These are phyloP conservation scores for Drosophila trapezifrons DNA, from an alignment of 1,140 invertebrate species.

Conservation along the genomic window DNA sequence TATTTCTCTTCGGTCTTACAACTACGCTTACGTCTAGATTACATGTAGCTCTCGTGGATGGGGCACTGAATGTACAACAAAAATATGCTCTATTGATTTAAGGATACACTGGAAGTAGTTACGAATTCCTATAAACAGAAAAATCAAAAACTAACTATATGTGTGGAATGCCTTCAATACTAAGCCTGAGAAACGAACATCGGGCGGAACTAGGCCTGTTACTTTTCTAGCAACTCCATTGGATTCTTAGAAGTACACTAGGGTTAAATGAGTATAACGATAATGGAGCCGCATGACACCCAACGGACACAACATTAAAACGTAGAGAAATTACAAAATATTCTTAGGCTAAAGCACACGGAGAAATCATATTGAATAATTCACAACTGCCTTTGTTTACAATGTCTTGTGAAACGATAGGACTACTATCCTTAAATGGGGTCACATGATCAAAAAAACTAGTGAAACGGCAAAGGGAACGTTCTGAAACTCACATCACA, in stretches of 20 bases:
- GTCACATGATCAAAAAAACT: slow-evolving; percentile 58
- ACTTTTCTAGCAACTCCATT: slow-evolving; percentile 1
- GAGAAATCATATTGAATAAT: slow-evolving; percentile 42
- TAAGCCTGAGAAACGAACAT: slow-evolving; percentile 2
- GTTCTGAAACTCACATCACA: slow-evolving; percentile 73
- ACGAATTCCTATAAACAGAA: slow-evolving; percentile 8
- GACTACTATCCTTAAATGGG: slow-evolving; percentile 39
- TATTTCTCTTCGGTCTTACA: slow-evolving; percentile 42
- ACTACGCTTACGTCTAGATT: slow-evolving; percentile 55
- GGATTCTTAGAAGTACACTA: slow-evolving; percentile 16
- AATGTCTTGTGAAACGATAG: slow-evolving; percentile 61
- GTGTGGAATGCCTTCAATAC: slow-evolving; percentile 22
- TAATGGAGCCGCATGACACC: slow-evolving; percentile 11
- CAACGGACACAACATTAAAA: slow-evolving; percentile 17
- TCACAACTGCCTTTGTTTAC: slow-evolving; percentile 50
- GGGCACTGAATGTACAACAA: slow-evolving; percentile 53
- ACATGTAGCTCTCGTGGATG: slow-evolving; percentile 45
- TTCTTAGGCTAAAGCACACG: slow-evolving; percentile 55
- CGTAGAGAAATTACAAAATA: slow-evolving; percentile 28
- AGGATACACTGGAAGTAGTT: slow-evolving; percentile 46
- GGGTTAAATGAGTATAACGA: slow-evolving; percentile 41
- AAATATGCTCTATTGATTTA: slow-evolving; percentile 48
- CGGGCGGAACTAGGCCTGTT: neutral
- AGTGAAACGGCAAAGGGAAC: slow-evolving; percentile 42
- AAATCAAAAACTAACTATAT: neutral